phyloP scores from a whole-genome alignment of 2,888 invertebrate species.

The Ormia ochracea region DNA sequence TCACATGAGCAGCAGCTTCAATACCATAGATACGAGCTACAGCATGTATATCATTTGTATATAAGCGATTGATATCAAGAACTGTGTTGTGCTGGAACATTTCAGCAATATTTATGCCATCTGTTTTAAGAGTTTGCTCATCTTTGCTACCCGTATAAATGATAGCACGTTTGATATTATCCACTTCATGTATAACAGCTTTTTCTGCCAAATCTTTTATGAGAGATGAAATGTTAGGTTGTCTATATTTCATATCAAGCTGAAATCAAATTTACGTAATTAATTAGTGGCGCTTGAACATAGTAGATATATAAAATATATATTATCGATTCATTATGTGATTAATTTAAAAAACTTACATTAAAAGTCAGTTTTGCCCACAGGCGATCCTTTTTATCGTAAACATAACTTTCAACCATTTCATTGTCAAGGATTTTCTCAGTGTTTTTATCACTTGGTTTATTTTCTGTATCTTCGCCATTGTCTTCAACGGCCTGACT shows the following conservation, averaged over 20 bases:
- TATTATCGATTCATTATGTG: no score
- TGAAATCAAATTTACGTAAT: slow-evolving; percentile 67
- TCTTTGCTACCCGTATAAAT: slow-evolving; percentile 83
- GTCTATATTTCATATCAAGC: slow-evolving; percentile 80
- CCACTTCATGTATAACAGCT: slow-evolving; percentile 87
- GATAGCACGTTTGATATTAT: slow-evolving; percentile 89
- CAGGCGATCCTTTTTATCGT: slow-evolving; percentile 84
- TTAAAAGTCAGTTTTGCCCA: slow-evolving; percentile 92
- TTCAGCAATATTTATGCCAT: slow-evolving; percentile 94
- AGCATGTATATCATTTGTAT: slow-evolving; percentile 95
- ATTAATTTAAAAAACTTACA: slow-evolving; percentile 79
- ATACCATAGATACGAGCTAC: slow-evolving; percentile 95
- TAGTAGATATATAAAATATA: no score
- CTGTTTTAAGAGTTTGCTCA: slow-evolving; percentile 90
- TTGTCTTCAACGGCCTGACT: slow-evolving; percentile 58
- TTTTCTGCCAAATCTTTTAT: slow-evolving; percentile 83
- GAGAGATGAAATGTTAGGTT: slow-evolving; percentile 86
- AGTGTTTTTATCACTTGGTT: slow-evolving; percentile 69
- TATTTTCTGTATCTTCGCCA: slow-evolving; percentile 61
- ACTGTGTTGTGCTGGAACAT: slow-evolving; percentile 89
- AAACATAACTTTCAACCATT: slow-evolving; percentile 81
- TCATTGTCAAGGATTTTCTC: slow-evolving; percentile 72
- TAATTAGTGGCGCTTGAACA: no score
- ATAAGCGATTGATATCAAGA: slow-evolving; percentile 88
- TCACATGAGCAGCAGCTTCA: slow-evolving; percentile 94